Percentiles rank a stretch among this genome's conserved stretches.
Conservation (phyloP, 2,797 vertebrate genomes). For the Gambusia yucatana region DNA sequence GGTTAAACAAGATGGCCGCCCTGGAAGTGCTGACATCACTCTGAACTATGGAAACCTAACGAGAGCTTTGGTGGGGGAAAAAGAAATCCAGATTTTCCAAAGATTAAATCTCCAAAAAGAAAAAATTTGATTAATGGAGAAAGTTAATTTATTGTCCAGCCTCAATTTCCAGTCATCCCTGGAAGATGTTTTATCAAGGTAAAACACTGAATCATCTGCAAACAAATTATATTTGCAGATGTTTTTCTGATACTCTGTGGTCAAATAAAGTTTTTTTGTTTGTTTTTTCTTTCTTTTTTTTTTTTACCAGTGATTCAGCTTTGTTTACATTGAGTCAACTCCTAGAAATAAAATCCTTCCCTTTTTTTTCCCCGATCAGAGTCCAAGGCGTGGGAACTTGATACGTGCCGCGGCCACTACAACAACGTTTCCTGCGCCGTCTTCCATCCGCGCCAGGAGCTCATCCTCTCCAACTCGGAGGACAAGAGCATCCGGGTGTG, state of each 20-base stretch:
- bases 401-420: constrained; percentile 97
- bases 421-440: constrained; percentile 98
- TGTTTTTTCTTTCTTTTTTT: neutral
- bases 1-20: too few species aligned
- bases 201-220: neutral
- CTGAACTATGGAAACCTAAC: too few species aligned
- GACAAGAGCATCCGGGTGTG: constrained; percentile 98
- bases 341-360: neutral
- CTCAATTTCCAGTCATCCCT: neutral
- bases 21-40: too few species aligned
- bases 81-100: too few species aligned
- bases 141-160: too few species aligned
- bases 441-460: constrained; percentile 96
- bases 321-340: neutral
- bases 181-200: neutral
- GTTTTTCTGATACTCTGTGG: neutral
- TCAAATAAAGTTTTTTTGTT: neutral
- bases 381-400: constrained; percentile 96
- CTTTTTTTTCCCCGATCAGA: constrained; percentile 69
- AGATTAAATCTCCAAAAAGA: too few species aligned
- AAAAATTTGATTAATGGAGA: too few species aligned
- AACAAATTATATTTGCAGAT: neutral
- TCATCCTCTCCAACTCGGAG: constrained; percentile 97
- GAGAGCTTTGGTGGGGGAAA: too few species aligned
- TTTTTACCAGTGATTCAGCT: neutral